Evolutionary conservation across 2,113 vertebrate species (phyloP), one percentile per base, ranked within the genome.

Genomic region (Cyrtonyx montezumae): DNA sequence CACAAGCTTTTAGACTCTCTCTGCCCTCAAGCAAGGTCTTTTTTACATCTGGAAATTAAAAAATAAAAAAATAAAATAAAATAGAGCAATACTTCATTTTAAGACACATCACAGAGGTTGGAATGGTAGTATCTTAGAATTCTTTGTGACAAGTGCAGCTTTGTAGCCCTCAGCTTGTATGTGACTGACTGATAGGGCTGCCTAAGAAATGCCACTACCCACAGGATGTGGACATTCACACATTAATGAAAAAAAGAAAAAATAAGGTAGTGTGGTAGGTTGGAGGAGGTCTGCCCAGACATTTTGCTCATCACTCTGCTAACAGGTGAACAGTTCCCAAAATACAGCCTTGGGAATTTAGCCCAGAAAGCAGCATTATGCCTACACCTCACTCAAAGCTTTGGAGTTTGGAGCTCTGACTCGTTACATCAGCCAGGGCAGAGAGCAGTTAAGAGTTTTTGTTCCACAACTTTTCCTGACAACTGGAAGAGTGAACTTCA

Each of bases 1-100:
- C 91, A 87, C 73, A 94, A 89, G 94, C 96, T 97, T 96, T 97
- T 96, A 97, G 96, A 97, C 94, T 92, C 92, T 94, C 94, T 96
- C 86, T 96, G 70, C 94, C 95, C 93, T 87, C 70, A 78, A 96
- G 97, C 91, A 77, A 95, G 80, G 66, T 74, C 45, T 15, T 90
- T 89, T 95, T 96, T 91, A 96, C 93, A 96, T 96, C 95, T 96
- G 92, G 94, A 97, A 96, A 96, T 94, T 74, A 51, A 92, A 90
- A 87, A 11, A 53, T 17, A 48, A 46, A 11, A 53, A 28, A 48
- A 46, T 21, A 9, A 46, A 22, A 28, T 40, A 91, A 73, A 68
- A 79, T 14, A 61, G 49, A 88, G 82, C 69, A 80, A 96, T 96
- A 75, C 11, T 96, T 96, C 79, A 94, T 75, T 91, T 94, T 62